Percentiles rank a stretch among this genome's conserved stretches.
These are phyloP conservation scores for Apogon talboti DNA, from an alignment of 2,797 vertebrate species.

Conservation along the genomic window DNA sequence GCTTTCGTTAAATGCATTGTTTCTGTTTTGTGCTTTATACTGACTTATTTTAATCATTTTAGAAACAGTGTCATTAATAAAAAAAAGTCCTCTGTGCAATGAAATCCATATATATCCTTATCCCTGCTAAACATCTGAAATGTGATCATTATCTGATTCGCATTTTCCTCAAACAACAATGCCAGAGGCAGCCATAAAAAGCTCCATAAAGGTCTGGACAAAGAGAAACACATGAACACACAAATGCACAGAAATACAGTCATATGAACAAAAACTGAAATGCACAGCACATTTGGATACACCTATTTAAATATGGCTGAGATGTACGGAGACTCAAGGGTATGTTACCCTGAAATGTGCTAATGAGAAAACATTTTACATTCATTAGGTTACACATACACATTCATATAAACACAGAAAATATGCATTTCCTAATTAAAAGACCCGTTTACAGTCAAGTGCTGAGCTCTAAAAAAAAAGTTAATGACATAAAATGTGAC, in stretches of 20 bases:
- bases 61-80: neutral
- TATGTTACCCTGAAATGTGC: constrained; percentile 38
- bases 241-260: neutral
- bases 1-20: neutral
- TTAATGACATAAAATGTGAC: constrained; percentile 19
- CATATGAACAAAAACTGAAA: neutral
- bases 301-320: constrained; percentile 20
- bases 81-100: neutral
- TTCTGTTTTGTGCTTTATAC: neutral
- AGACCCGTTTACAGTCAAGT: neutral
- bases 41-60: neutral
- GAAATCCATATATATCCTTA: neutral
- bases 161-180: neutral
- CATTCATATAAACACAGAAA: neutral
- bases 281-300: neutral
- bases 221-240: neutral
- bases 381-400: constrained; percentile 23
- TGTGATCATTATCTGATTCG: neutral
- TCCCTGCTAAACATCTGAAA: neutral
- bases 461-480: constrained; percentile 16
- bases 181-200: neutral
- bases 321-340: constrained; percentile 5
- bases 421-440: constrained; percentile 24
- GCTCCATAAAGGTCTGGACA: neutral
- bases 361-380: constrained; percentile 41